phyloP scores from a whole-genome alignment of 2,113 vertebrate genomes.

The Corythoichthys haematopterus region DNA sequence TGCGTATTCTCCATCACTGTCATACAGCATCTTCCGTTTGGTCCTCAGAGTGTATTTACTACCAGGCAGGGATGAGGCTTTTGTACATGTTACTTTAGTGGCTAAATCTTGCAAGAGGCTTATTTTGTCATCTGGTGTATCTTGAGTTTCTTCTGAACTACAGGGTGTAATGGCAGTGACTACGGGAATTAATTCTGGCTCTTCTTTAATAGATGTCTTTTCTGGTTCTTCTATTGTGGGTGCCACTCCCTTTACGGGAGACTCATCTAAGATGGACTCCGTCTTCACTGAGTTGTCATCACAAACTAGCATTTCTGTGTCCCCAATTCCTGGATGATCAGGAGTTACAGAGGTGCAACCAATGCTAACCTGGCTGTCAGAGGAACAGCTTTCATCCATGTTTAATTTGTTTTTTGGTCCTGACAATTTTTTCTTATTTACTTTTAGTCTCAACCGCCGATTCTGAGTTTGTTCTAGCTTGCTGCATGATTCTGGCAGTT shows the following conservation, averaged over 20 bases:
- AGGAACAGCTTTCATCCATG: slow-evolving; percentile 40
- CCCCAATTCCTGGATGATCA: slow-evolving; percentile 21
- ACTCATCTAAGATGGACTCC: slow-evolving; percentile 9
- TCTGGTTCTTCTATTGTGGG: slow-evolving; percentile 10
- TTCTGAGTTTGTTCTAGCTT: slow-evolving; percentile 74
- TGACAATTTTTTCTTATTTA: slow-evolving; percentile 72
- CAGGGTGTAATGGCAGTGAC: slow-evolving; percentile 6
- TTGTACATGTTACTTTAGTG: slow-evolving; percentile 69
- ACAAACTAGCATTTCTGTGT: slow-evolving; percentile 26
- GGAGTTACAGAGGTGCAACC: slow-evolving; percentile 20
- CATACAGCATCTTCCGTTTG: slow-evolving; percentile 86
- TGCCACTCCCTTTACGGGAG: background rate
- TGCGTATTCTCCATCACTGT: slow-evolving; percentile 79
- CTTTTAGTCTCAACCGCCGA: slow-evolving; percentile 80
- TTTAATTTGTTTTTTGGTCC: slow-evolving; percentile 63
- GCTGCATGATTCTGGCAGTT: slow-evolving; percentile 62
- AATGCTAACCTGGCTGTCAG: slow-evolving; percentile 33
- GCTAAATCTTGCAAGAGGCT: slow-evolving; percentile 60
- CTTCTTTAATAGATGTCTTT: slow-evolving; percentile 14
- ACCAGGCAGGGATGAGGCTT: slow-evolving; percentile 80
- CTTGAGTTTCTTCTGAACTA: slow-evolving; percentile 40
- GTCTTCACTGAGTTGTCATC: slow-evolving; percentile 6
- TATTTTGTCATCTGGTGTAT: slow-evolving; percentile 34
- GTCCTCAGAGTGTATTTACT: slow-evolving; percentile 92
- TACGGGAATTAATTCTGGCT: slow-evolving; percentile 17